A percentile compares a stretch with the other conserved stretches of the same genome.
phyloP scores from a whole-genome alignment of 2,113 vertebrate species.

The Empidonax traillii region DNA sequence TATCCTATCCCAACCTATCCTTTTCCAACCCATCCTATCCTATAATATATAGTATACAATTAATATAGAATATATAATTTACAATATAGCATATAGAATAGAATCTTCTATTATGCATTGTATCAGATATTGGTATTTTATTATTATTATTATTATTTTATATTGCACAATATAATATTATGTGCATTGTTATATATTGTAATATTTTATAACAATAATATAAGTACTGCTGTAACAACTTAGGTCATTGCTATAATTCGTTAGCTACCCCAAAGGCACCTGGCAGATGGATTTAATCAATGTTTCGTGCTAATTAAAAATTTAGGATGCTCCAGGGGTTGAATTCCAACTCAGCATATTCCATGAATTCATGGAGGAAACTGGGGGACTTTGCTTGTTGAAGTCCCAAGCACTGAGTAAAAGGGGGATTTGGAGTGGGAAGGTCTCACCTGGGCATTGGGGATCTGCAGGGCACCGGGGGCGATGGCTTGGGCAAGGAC shows the following conservation, averaged over 20 bases:
- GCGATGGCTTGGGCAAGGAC: slow-evolving; percentile 93
- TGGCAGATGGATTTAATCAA: background rate
- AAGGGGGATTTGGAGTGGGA: accelerated
- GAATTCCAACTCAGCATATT: background rate
- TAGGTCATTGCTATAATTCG: accelerated
- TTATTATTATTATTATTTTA: background rate
- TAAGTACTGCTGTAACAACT: background rate
- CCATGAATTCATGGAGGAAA: background rate
- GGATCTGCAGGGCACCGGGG: slow-evolving; percentile 94
- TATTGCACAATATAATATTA: background rate
- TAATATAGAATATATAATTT: background rate
- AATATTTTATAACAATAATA: background rate
- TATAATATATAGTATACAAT: background rate
- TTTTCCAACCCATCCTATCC: background rate
- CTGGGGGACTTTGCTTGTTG: accelerated
- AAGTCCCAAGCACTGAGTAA: accelerated
- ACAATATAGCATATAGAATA: background rate
- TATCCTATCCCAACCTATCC: background rate
- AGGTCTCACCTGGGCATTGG: slow-evolving; percentile 90
- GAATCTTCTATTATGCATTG: background rate
- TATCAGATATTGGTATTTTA: background rate
- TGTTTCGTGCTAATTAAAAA: background rate
- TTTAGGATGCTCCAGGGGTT: background rate
- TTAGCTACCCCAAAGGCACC: background rate
- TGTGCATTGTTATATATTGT: background rate